phyloP scores from a whole-genome alignment of 2,797 vertebrate species.

The Rallus crepitans region DNA sequence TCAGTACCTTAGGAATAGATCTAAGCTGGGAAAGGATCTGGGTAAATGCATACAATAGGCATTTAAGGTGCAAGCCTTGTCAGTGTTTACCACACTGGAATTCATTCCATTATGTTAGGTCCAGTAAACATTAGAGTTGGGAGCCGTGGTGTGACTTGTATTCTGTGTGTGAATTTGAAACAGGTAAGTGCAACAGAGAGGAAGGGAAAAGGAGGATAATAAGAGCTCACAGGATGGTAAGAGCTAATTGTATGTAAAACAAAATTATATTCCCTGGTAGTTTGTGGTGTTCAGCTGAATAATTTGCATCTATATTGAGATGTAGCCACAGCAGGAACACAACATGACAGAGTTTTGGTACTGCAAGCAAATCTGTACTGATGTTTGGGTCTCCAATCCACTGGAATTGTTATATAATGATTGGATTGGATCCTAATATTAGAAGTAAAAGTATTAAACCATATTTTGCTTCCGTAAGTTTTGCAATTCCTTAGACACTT shows the following conservation, averaged over 20 bases:
- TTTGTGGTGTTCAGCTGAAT: neutral
- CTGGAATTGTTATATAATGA: neutral
- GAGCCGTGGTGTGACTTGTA: neutral
- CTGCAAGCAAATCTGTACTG: neutral
- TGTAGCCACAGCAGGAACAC: neutral
- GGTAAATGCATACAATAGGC: neutral
- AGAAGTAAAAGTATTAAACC: neutral
- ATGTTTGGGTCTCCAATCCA: neutral
- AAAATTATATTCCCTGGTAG: neutral
- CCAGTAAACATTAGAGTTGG: neutral
- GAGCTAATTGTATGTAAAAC: neutral
- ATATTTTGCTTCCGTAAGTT: neutral
- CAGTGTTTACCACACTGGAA: neutral
- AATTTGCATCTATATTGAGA: neutral
- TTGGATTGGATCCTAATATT: neutral
- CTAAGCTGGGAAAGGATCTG: neutral
- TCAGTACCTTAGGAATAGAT: neutral
- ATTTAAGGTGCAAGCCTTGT: neutral
- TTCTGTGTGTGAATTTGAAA: neutral
- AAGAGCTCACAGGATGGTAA: neutral
- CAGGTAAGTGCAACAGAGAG: slow-evolving; percentile 32
- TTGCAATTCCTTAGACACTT: neutral
- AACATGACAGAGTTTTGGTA: neutral
- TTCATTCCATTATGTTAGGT: neutral
- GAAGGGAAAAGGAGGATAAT: neutral